Base-by-base conservation (phyloP, 1,140 invertebrate species). In the Ostrea denselamellosa region DNA sequence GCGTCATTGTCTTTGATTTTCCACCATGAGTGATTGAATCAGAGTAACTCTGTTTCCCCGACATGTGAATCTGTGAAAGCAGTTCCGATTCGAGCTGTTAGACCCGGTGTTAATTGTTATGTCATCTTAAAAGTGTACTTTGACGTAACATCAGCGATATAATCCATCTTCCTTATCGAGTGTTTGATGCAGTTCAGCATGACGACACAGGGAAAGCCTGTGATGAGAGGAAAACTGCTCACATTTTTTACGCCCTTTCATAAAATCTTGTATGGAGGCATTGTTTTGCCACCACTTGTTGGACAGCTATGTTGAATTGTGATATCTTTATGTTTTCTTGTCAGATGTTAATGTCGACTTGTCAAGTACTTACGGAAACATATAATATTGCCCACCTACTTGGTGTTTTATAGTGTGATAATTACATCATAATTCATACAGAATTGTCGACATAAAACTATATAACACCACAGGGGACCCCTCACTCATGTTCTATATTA, bases 1-100 rank as follows among this genome's bases (percentile, higher is more conserved):
- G 25, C 68, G 9, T 25, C n/a, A 22, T 25, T 77, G 68, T 77
- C 68, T 77, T 77, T 77, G 68, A 77, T 77, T 77, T 71, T 77
- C 58, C 22, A 34, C 12, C 68, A 77, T 77, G 68, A 77, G 25
- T 10, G 68, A 22, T 77, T 9, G 10, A 77, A 77, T 28, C 68
- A 17, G 22, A 77, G 2, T 14, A 34, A 3, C 25, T 77, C 68
- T 28, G 68, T 77, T 34, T 77, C 10, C n/a, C 25, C 68, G 28
- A 77, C 68, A 28, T 2, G 22, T 34, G 8, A 34, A 10, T 34
- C 68, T 77, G 68, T 34, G 12, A 77, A 77, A 77, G 9, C 25
- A 71, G 28, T 71, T 77, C 68, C 68, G 68, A 77, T 77, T 25
- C 28, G 68, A 28, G 68, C 28, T 14, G 68, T 28, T 28, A 34